Percentiles rank a stretch among this genome's conserved stretches.
phyloP scores from a whole-genome alignment of 2,797 vertebrate species.

The Cyclura pinguis region DNA sequence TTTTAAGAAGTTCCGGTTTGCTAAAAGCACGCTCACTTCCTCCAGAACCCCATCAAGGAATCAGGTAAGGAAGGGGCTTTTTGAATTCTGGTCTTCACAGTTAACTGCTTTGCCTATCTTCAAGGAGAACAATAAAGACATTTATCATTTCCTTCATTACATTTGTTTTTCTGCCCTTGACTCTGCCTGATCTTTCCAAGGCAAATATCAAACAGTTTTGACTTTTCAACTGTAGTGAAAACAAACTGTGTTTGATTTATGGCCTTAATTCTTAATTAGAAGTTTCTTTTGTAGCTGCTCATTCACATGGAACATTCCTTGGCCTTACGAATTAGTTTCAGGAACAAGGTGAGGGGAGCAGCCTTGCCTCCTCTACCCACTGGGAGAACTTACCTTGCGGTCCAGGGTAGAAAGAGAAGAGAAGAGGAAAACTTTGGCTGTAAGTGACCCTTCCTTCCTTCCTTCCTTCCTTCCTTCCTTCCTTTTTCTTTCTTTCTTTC shows the following conservation, averaged over 20 bases:
- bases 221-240: constrained; percentile 43
- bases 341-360: neutral
- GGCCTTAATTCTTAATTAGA: constrained; percentile 50
- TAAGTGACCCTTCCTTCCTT: neutral
- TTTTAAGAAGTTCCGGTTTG: neutral
- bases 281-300: constrained; percentile 64
- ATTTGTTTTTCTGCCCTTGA: constrained; percentile 48
- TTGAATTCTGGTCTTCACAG: rapidly evolving
- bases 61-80: rapidly evolving
- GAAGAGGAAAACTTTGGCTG: neutral
- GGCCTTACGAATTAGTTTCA: neutral
- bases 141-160: neutral
- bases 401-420: neutral
- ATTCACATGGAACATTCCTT: constrained; percentile 49
- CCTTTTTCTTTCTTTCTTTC: neutral
- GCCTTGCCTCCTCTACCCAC: neutral
- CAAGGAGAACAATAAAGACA: constrained; percentile 22
- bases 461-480: no score
- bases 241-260: constrained; percentile 62
- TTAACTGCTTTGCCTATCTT: rapidly evolving
- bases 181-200: constrained; percentile 51
- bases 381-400: neutral
- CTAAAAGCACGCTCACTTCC: no score
- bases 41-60: rapidly evolving
- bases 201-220: constrained; percentile 47